Percentiles rank a stretch among this genome's conserved stretches.
Conservation (phyloP, 92 coral and sea anemone species). For the Zoanthus gigantus region DNA sequence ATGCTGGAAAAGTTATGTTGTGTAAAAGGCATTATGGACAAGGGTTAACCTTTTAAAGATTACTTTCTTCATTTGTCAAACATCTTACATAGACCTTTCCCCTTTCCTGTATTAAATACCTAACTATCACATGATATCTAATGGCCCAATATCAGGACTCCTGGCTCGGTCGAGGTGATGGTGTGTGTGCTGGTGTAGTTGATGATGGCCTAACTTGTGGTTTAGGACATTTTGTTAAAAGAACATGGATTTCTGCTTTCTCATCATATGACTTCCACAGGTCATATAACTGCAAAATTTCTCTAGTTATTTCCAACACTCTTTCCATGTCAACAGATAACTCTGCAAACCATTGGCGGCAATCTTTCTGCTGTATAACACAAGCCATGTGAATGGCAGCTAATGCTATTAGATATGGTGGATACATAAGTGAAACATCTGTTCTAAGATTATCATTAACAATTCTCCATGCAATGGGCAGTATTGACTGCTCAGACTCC, state of each 20-base stretch:
- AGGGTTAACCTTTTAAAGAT: no score
- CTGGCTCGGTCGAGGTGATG: constrained; percentile 71
- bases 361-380: constrained; percentile 94
- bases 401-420: constrained; percentile 92
- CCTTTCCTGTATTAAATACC: no score
- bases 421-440: constrained; percentile 88
- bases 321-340: constrained; percentile 98
- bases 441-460: constrained; percentile 97
- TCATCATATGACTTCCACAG: constrained; percentile 95
- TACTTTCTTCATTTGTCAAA: no score
- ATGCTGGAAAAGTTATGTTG: no score
- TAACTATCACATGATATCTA: no score
- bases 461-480: constrained; percentile 98
- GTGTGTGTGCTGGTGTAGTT: constrained; percentile 90
- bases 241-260: constrained; percentile 77
- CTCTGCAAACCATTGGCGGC: constrained; percentile 96
- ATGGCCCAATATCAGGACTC: constrained; percentile 14
- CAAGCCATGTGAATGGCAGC: constrained; percentile 99
- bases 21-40: no score
- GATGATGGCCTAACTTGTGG: constrained; percentile 97
- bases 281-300: constrained; percentile 91
- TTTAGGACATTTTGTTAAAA: constrained; percentile 87
- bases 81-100: no score
- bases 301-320: constrained; percentile 91
- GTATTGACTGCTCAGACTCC: constrained; percentile 81